Percentiles rank a stretch among this genome's conserved stretches.
Conservation (phyloP, 2,888 invertebrate species). For the Cactoblastis cactorum region DNA sequence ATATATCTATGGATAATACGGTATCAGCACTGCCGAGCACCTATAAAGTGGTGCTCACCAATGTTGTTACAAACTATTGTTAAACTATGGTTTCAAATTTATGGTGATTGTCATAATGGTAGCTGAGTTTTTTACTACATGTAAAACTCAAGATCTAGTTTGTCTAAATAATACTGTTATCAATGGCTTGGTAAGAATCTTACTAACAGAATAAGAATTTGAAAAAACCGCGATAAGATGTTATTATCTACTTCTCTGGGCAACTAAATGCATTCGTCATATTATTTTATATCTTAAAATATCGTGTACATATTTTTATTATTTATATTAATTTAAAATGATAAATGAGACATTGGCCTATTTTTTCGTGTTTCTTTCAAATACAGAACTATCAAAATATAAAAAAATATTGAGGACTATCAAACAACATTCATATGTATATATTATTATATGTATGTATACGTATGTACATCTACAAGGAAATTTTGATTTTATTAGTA, state of each 20-base stretch:
- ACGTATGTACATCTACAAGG: constrained; percentile 75
- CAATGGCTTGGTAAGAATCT: constrained; percentile 78
- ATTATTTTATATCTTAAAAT: constrained; percentile 56
- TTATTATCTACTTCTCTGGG: constrained; percentile 53
- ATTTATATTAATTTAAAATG: constrained; percentile 59
- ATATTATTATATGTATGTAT: constrained; percentile 70
- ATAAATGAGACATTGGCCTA: constrained; percentile 77
- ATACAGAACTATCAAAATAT: constrained; percentile 81
- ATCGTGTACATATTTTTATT: constrained; percentile 61
- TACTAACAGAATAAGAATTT: constrained; percentile 56
- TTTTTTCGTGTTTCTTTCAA: constrained; percentile 66
- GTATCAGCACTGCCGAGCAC: constrained; percentile 51
- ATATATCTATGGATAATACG: constrained; percentile 63
- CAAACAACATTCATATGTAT: constrained; percentile 78
- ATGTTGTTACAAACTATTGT: constrained; percentile 64
- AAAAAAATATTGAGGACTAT: constrained; percentile 80
- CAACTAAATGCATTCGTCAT: constrained; percentile 75
- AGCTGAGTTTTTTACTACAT: constrained; percentile 63
- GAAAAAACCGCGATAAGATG: constrained; percentile 53
- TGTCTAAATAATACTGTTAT: constrained; percentile 78
- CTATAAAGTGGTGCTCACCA: constrained; percentile 40
- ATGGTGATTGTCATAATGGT: constrained; percentile 62
- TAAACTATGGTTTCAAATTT: constrained; percentile 56
- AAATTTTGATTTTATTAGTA: constrained; percentile 59
- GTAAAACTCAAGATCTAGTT: constrained; percentile 69